Evolutionary conservation across 2,113 vertebrate species (phyloP).

Genomic region (Thinocorus orbignyianus): DNA sequence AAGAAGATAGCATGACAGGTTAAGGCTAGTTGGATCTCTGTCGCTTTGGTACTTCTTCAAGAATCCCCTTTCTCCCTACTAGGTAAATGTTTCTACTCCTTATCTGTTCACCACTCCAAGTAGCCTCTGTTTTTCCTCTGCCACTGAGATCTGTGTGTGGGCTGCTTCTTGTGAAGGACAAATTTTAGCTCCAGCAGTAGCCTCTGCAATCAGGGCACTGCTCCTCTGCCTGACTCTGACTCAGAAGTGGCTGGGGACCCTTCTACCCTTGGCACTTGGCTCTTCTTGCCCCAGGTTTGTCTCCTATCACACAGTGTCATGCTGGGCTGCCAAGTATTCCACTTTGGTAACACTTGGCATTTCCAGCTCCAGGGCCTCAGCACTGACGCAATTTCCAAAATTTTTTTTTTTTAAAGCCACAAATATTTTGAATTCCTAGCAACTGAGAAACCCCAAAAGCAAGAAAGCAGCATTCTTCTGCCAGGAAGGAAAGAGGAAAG

Average conservation of each 20-base stretch:
- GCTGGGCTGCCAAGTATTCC: slow-evolving; percentile 28
- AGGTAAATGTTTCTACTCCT: background rate
- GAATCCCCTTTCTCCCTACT: background rate
- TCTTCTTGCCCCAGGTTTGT: slow-evolving; percentile 27
- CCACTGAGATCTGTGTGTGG: background rate
- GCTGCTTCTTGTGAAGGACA: background rate
- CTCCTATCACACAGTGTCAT: slow-evolving; percentile 5
- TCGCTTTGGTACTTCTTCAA: background rate
- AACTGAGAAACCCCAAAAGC: slow-evolving; percentile 51
- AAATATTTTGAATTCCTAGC: slow-evolving; percentile 68
- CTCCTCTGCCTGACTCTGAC: background rate
- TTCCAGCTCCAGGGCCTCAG: slow-evolving; percentile 30
- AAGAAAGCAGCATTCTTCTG: slow-evolving; percentile 32
- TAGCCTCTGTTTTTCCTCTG: background rate
- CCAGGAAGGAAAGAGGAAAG: slow-evolving; percentile 9
- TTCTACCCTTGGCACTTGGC: background rate
- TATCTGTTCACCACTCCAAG: background rate
- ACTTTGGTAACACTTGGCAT: slow-evolving; percentile 60
- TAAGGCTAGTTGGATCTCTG: background rate
- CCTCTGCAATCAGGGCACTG: background rate
- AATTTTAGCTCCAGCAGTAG: background rate
- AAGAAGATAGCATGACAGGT: background rate
- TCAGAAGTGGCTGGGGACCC: background rate
- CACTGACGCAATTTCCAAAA: slow-evolving; percentile 47
- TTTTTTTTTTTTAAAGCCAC: slow-evolving; percentile 47